Evolutionary conservation across 2,888 invertebrate genomes (phyloP), one percentile per base, ranked within the genome.

Genomic region (Acronicta aceris): DNA sequence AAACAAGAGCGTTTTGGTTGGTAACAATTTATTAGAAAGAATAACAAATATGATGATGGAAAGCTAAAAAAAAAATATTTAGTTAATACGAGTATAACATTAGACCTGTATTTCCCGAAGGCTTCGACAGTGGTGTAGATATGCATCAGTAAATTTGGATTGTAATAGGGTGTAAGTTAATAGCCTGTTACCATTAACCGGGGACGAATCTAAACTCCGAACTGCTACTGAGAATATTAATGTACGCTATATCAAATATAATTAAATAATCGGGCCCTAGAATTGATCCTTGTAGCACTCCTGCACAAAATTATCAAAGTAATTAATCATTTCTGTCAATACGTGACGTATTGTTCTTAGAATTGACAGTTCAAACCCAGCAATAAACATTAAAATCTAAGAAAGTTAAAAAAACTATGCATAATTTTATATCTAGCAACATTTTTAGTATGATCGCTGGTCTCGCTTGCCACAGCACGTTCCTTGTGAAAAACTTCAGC

Each of bases 401-500:
- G 21, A 15, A 27, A 27, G 16, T 15, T 12, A 12, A 40, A 38
- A 15, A 21, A 45, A 30, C 30, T 17, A 46, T 6, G 46, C 27
- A 43, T 33, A 43, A 48, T 65, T 61, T 61, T 48, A 40, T n/a
- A 54, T 54, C 25, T 10, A 36, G 41, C 38, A 46, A 52, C 57
- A 58, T 71, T 66, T 51, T 51, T 42, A 54, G 42, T 17, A 30
- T 25, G 52, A 50, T 49, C 60, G 58, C 57, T 21, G 1, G 45
- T 46, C 62, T 59, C 71, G 49, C 27, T 50, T 64, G 50, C 36
- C 70, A 59, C 59, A 62, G 57, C 27, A 57, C 55, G 41, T 38
- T 63, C 59, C 64, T 71, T 67, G 48, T 42, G 64, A 71, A 72
- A 66, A 71, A 74, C 71, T 71, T 74, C 48, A 40, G 49, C 70